A percentile compares a stretch with the other conserved stretches of the same genome.
Evolutionary conservation across 2,888 invertebrate genomes (phyloP).

Genomic region (Thumatha senex): DNA sequence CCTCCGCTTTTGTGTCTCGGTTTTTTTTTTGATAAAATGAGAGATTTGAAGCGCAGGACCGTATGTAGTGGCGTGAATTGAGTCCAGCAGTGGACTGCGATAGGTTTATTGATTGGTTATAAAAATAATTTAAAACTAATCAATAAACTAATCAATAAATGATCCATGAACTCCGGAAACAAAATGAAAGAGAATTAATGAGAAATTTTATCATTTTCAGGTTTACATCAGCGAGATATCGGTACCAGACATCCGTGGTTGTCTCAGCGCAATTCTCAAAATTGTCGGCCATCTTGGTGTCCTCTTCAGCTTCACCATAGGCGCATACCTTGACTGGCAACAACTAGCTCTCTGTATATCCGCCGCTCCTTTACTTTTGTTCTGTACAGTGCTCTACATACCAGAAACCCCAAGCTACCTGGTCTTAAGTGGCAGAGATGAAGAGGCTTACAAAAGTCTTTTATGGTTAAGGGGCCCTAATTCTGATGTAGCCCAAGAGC

Average conservation of each 20-base stretch:
- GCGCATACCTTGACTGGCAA: conserved; percentile 93
- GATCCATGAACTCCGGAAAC: too few species aligned
- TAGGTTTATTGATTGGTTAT: too few species aligned
- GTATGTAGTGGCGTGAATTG: too few species aligned
- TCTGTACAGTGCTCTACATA: conserved; percentile 89
- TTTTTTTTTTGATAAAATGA: too few species aligned
- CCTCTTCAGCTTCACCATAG: conserved; percentile 91
- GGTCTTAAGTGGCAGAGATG: conserved; percentile 89
- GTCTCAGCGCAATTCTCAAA: conserved; percentile 93
- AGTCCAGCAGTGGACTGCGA: too few species aligned
- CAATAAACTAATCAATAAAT: too few species aligned
- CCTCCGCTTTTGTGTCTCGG: too few species aligned
- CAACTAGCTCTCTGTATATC: conserved; percentile 92
- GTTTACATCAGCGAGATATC: conserved; percentile 97
- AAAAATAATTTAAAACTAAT: too few species aligned
- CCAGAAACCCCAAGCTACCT: conserved; percentile 96
- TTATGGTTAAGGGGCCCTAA: conserved; percentile 92
- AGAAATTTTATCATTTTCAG: too few species aligned
- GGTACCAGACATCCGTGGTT: conserved; percentile 92
- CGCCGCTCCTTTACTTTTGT: conserved; percentile 89
- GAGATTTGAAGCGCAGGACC: too few species aligned
- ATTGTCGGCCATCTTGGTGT: conserved; percentile 94
- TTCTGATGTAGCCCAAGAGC: conserved; percentile 89
- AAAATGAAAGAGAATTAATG: too few species aligned
- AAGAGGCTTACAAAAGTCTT: conserved; percentile 85